phyloP scores from a whole-genome alignment of 2,888 invertebrate genomes.

The Carterocephalus palaemon region DNA sequence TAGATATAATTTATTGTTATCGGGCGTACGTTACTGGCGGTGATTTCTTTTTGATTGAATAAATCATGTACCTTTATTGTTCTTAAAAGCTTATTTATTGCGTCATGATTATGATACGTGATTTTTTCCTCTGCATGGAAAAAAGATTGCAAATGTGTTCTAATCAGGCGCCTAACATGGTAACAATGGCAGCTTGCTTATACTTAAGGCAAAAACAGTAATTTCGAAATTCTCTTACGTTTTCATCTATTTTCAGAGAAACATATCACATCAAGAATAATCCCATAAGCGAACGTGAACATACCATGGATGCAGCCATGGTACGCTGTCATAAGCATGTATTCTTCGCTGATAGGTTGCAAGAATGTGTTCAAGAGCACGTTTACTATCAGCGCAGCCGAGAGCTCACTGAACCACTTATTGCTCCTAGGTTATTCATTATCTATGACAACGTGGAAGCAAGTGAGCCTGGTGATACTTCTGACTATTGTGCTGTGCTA shows the following conservation, averaged over 20 bases:
- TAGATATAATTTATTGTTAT: slow-evolving; percentile 41
- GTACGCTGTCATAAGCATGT: slow-evolving; percentile 81
- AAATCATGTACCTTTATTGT: slow-evolving; percentile 31
- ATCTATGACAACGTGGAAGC: slow-evolving; percentile 87
- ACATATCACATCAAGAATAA: slow-evolving; percentile 70
- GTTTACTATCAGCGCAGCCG: slow-evolving; percentile 71
- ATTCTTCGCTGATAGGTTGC: slow-evolving; percentile 83
- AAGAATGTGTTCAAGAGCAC: slow-evolving; percentile 82
- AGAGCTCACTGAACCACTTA: slow-evolving; percentile 74
- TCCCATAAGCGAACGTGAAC: slow-evolving; percentile 68
- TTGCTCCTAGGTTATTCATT: slow-evolving; percentile 82
- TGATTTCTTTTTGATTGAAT: slow-evolving; percentile 50
- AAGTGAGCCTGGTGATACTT: slow-evolving; percentile 80
- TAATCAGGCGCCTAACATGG: no score
- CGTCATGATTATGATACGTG: slow-evolving; percentile 28
- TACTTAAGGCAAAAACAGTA: no score
- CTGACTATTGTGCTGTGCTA: slow-evolving; percentile 78
- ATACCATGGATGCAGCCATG: slow-evolving; percentile 71
- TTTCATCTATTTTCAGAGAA: slow-evolving; percentile 68
- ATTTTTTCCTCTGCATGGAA: no score
- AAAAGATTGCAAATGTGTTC: no score
- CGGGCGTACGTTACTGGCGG: slow-evolving; percentile 39
- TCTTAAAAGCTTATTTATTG: slow-evolving; percentile 22
- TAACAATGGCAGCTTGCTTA: slow-evolving; percentile 15
- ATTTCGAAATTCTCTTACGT: neutral